Evolutionary conservation across 2,113 vertebrate genomes (phyloP), one percentile per base, ranked within the genome.

Genomic region (Telmatochromis sp.): DNA sequence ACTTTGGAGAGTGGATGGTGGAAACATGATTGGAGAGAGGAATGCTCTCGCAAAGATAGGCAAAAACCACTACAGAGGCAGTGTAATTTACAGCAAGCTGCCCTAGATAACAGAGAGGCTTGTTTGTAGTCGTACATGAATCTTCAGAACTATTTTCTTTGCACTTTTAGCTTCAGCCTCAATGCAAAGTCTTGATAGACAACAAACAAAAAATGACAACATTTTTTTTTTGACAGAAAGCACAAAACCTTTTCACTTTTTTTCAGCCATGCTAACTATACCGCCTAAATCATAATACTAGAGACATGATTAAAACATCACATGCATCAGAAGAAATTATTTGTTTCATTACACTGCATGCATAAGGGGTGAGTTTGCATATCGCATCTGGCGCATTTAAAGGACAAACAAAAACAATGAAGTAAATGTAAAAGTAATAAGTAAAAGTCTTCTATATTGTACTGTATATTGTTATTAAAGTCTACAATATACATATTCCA

Each of bases 11-110:
- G 81, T 90, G 92, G 86, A 92, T 91, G 33, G 65, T 28, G 84
- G 78, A 88, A 88, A 88, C 89, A 89, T 89, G 89, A 91, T 91
- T 91, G 88, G 84, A 91, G 91, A 94, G 91, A 91, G 87, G 82
- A 65, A 87, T 8, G 13, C 79, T 87, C 83, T 83, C 75, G 82
- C 87, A 90, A 87, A 93, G 87, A 92, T 58, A 75, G 86, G 81
- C 91, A 63, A 83, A 92, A 92, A 89, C 89, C 92, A 87, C 91
- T 55, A 89, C 86, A 8, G 78, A 92, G 84, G 89, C 90, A 17
- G 21, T 79, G 88, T 70, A 58, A 92, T 91, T 87, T 87, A 90
- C 88, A 93, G 83, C 82, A 57, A 55, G 87, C 85, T 94, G 95
- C 73, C 95, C 94, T 86, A 93, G 89, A 94, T 94, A 91, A 88